phyloP scores from a whole-genome alignment of 2,797 vertebrate genomes.

The Diplodus sargus region DNA sequence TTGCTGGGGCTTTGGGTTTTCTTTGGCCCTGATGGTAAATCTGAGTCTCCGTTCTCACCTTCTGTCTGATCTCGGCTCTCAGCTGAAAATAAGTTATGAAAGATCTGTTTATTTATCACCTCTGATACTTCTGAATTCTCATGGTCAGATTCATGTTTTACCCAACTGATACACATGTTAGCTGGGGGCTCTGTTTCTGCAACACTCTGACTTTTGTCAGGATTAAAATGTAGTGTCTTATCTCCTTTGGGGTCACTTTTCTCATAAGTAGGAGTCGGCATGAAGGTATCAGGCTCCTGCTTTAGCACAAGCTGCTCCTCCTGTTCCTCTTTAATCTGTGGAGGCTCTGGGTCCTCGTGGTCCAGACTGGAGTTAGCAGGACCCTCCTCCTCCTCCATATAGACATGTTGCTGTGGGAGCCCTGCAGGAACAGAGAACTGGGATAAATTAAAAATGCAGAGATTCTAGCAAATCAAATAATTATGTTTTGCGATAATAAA shows the following conservation, averaged over 20 bases:
- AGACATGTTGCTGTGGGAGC: slow-evolving; percentile 4
- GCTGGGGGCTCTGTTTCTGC: too few species aligned
- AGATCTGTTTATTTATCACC: not conserved
- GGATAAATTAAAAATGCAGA: not conserved
- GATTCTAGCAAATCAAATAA: too few species aligned
- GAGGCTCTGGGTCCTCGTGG: slow-evolving; percentile 13
- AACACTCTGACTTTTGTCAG: too few species aligned
- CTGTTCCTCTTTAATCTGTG: slow-evolving; percentile 47
- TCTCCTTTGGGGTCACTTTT: not conserved
- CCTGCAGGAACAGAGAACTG: slow-evolving; percentile 15
- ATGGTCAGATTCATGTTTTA: too few species aligned
- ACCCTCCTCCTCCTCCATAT: not conserved
- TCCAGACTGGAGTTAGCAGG: slow-evolving; percentile 3
- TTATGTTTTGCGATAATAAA: not conserved
- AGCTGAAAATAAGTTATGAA: not conserved
- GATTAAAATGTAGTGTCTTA: too few species aligned
- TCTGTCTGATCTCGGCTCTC: not conserved
- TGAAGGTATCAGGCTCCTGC: not conserved
- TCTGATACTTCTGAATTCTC: not conserved
- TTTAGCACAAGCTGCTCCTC: slow-evolving; percentile 23
- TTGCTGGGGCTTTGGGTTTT: not conserved
- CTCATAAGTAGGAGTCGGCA: not conserved
- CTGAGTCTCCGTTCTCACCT: not conserved
- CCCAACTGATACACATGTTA: too few species aligned
- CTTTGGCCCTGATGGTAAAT: not conserved